A percentile compares a stretch with the other conserved stretches of the same genome.
Conservation (phyloP, 2,113 vertebrate genomes). For the Crocuta crocuta region DNA sequence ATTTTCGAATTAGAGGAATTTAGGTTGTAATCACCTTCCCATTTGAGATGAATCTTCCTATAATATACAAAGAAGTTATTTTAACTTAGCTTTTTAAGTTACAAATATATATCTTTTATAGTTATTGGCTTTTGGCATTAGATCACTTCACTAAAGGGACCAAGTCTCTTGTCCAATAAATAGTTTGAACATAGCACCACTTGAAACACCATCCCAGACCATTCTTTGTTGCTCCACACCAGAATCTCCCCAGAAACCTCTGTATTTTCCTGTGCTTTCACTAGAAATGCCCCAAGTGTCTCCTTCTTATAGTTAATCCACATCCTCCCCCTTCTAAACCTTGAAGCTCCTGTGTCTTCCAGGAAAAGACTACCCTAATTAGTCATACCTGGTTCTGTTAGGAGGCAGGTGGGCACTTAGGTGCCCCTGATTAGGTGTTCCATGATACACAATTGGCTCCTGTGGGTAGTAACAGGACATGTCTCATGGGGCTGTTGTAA, state of each 20-base stretch:
- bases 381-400: constrained; percentile 18
- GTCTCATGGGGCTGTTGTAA: not conserved
- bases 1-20: constrained; percentile 29
- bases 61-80: not conserved
- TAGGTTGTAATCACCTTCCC: constrained; percentile 31
- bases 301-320: not conserved
- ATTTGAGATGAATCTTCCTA: constrained; percentile 22
- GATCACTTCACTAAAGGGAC: constrained; percentile 23
- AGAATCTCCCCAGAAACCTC: not conserved
- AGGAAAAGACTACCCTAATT: not conserved
- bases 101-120: not conserved
- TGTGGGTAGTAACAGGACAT: not conserved
- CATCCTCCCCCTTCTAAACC: not conserved
- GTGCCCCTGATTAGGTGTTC: not conserved
- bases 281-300: not conserved
- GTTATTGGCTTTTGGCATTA: constrained; percentile 38
- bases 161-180: not conserved
- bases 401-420: not conserved
- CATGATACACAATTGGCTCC: not conserved
- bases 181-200: not conserved
- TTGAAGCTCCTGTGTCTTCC: not conserved
- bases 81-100: constrained; percentile 45
- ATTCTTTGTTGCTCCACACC: not conserved
- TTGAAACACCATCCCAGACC: not conserved
- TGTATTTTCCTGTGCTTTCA: not conserved